Conservation (phyloP, 2,888 invertebrate genomes). For the Chydorus sphaericus region DNA sequence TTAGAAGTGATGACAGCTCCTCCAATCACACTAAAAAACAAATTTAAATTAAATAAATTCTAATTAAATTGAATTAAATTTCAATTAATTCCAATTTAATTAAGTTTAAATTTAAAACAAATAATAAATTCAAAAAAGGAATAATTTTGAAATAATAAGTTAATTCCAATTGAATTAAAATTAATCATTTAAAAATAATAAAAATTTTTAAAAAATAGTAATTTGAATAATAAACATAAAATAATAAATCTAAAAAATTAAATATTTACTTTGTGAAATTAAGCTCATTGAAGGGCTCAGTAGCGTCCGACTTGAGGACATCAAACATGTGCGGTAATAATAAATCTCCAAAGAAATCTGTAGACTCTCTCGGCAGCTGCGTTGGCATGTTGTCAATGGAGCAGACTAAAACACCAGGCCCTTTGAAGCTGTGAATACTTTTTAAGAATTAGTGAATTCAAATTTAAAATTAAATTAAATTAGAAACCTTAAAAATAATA, state of each 20-base stretch:
- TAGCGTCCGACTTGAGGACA: constrained; percentile 72
- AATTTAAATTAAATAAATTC: too few species aligned
- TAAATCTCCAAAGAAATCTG: constrained; percentile 92
- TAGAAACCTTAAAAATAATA: not conserved
- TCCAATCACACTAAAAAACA: constrained; percentile 34
- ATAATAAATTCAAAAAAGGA: too few species aligned
- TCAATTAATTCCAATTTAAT: too few species aligned
- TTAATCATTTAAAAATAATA: too few species aligned
- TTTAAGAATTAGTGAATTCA: too few species aligned
- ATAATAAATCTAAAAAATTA: too few species aligned
- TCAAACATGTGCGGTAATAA: constrained; percentile 76
- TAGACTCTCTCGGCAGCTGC: constrained; percentile 90
- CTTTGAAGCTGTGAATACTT: constrained; percentile 69
- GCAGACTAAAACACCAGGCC: constrained; percentile 95
- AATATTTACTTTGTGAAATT: constrained; percentile 47
- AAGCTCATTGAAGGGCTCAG: constrained; percentile 59
- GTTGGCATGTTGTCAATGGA: constrained; percentile 99
- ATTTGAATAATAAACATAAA: too few species aligned
- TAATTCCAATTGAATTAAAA: too few species aligned
- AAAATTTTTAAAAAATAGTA: too few species aligned
- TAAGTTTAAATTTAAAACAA: too few species aligned
- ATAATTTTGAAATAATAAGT: too few species aligned
- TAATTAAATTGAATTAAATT: too few species aligned
- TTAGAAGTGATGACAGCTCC: constrained; percentile 89
- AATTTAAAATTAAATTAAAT: constrained; percentile 6